Percentiles rank a stretch among this genome's conserved stretches.
Evolutionary conservation across 1,140 invertebrate genomes (phyloP).

Genomic region (Contarinia nasturtii): DNA sequence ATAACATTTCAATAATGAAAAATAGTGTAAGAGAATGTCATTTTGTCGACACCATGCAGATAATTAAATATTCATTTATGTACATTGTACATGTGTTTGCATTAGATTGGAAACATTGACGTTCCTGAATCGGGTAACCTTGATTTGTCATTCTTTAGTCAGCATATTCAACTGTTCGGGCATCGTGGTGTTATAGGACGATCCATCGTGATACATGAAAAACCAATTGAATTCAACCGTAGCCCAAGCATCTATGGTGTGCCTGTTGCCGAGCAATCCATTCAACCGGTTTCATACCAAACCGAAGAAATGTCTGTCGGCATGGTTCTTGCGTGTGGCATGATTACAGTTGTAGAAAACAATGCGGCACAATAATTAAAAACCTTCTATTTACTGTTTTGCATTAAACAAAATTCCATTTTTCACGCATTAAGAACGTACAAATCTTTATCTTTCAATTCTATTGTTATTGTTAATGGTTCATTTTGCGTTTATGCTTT

Average conservation of each 20-base stretch:
- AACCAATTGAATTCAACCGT: constrained; percentile 19
- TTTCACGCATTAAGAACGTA: no score
- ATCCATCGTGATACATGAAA: constrained; percentile 20
- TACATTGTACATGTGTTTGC: no score
- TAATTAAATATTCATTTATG: background rate
- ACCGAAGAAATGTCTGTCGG: constrained; percentile 21
- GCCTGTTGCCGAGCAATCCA: constrained; percentile 11
- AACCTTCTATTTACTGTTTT: no score
- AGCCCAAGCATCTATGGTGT: constrained; percentile 20
- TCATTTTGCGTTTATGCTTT: no score
- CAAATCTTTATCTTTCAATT: no score
- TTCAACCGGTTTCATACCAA: constrained; percentile 13
- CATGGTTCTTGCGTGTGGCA: constrained; percentile 15
- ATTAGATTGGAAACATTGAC: constrained; percentile 19
- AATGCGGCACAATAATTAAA: background rate
- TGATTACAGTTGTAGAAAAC: constrained; percentile 13
- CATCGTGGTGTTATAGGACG: constrained; percentile 21
- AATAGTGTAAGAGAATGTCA: no score
- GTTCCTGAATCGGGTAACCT: constrained; percentile 19
- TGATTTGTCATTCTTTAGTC: constrained; percentile 14
- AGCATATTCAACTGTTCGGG: constrained; percentile 18
- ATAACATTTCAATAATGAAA: no score
- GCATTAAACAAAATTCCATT: no score
- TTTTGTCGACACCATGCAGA: no score
- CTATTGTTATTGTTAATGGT: no score